Evolutionary conservation across 2,888 invertebrate species (phyloP), one percentile per base, ranked within the genome.

Genomic region (Pseudanteris insignis): DNA sequence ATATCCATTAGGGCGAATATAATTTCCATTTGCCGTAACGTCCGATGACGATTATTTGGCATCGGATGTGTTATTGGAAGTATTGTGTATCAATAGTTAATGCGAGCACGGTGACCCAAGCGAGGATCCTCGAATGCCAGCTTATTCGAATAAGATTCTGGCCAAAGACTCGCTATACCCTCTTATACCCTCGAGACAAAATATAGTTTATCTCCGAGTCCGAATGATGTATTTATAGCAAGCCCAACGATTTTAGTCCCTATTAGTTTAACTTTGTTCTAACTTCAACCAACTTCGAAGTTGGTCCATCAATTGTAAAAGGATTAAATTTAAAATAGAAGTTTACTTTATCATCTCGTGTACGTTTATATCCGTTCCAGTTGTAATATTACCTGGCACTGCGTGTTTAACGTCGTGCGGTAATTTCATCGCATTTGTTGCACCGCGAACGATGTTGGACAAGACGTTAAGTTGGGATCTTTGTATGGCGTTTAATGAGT

Each of bases 201-300:
- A 55, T 43, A 53, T 53, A 44, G 53, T 51, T 36, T 43, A 55
- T 55, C 38, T 40, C 34, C 29, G 37, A 53, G 43, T 43, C 38
- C 28, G 38, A 44, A 46, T 54, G 55, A 57, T 57, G 55, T 34
- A 57, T 57, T 57, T 57, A 50, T 43, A 50, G 57, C 37, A 43
- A 37, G 48, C 32, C 37, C 21, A 50, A 50, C 40, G 38, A 50
- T 57, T 57, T 50, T 43, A 33, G n/a, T 37, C 48, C 43, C 48
- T 48, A 48, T 43, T 57, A 57, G 48, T 43, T 57, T 41, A 57
- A 57, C 32, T 21, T 57, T 37, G 48, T 48, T 57, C 34, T n/a
- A 50, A 33, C 36, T 41, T 12, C 10, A 46, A 28, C 24, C 38
- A 54, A 40, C 24, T 14, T 25, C 18, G 11, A 41, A 55, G 43